Percentiles rank a stretch among this genome's conserved stretches.
These are phyloP conservation scores for Drosophila macrospina DNA, from an alignment of 2,888 invertebrate species.

Conservation along the genomic window DNA sequence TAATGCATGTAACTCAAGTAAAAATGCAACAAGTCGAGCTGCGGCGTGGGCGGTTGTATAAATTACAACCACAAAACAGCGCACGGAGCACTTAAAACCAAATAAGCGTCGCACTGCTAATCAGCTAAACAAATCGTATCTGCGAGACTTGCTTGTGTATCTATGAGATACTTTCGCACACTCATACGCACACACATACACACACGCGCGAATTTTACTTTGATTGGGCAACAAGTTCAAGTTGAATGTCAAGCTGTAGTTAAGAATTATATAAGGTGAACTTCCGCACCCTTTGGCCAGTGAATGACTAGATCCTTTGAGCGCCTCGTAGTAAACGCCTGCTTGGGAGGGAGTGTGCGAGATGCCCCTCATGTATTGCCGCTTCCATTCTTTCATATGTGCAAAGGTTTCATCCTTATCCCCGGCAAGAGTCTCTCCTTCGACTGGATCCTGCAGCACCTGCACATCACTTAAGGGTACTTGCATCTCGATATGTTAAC, in stretches of 20 bases:
- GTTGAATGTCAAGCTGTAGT: slow-evolving; percentile 74
- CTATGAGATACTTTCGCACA: slow-evolving; percentile 24
- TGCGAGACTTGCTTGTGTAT: slow-evolving; percentile 35
- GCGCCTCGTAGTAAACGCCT: slow-evolving; percentile 83
- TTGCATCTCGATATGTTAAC: slow-evolving; percentile 62
- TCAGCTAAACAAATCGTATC: slow-evolving; percentile 64
- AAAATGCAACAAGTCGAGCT: slow-evolving; percentile 40
- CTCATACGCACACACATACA: background rate
- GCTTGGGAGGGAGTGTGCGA: slow-evolving; percentile 82
- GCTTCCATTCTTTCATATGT: slow-evolving; percentile 78
- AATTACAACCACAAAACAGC: slow-evolving; percentile 76
- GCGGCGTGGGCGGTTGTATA: slow-evolving; percentile 62
- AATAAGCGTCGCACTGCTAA: slow-evolving; percentile 61
- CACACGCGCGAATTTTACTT: background rate
- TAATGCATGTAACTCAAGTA: slow-evolving; percentile 47
- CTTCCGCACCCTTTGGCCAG: slow-evolving; percentile 77
- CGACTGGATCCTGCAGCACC: slow-evolving; percentile 70
- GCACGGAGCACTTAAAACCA: slow-evolving; percentile 55
- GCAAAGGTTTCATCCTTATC: slow-evolving; percentile 75
- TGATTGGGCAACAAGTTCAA: slow-evolving; percentile 76
- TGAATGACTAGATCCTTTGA: slow-evolving; percentile 82
- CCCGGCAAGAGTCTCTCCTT: slow-evolving; percentile 61
- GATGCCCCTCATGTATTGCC: slow-evolving; percentile 83
- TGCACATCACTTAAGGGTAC: slow-evolving; percentile 76
- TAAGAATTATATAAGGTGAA: slow-evolving; percentile 26